Evolutionary conservation across 2,888 invertebrate species (phyloP), one percentile per base, ranked within the genome.

Genomic region (Luperina testacea): DNA sequence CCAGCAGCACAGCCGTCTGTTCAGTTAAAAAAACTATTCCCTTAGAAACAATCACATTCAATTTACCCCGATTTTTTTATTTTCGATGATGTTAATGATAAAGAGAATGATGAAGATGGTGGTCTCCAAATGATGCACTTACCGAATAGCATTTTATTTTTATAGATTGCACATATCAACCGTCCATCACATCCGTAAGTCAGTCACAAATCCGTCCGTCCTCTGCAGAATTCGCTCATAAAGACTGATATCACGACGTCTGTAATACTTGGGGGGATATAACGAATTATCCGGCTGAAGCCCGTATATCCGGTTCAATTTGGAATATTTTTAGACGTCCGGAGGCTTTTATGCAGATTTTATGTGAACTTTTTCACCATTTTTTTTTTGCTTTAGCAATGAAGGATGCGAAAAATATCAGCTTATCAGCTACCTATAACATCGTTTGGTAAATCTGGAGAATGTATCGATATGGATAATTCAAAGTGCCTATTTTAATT

Each of bases 241-340:
- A 86, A 84, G 72, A 45, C 74, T 75, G 84, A 75, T 87, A 77
- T 83, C 51, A 72, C 84, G 74, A 70, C 59, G n/a, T 59, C 57
- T 74, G 59, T 38, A 84, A 67, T 87, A 77, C 72, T 80, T 61
- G 59, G 57, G n/a, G n/a, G 85, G 87, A 87, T 85, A 53, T 75
- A 80, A 83, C 32, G 38, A 75, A 77, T 85, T 77, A 85, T 84
- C 77, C 70, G 59, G n/a, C 84, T 75, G 42, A 75, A 80, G 38
- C 65, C 57, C 32, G 38, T 42, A 32, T 53, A 85, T 80, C 67
- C 63, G 42, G 59, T 45, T 68, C 48, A 70, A 76, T 61, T 84
- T 53, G 32, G 27, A 51, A 73, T 86, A 75, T 75, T 75, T 72
- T 72, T 15, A 68, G 63, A 61, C 15, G 15, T 61, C 11, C 27